Evolutionary conservation across 2,888 invertebrate species (phyloP).

Genomic region (Lumbricus terrestris): DNA sequence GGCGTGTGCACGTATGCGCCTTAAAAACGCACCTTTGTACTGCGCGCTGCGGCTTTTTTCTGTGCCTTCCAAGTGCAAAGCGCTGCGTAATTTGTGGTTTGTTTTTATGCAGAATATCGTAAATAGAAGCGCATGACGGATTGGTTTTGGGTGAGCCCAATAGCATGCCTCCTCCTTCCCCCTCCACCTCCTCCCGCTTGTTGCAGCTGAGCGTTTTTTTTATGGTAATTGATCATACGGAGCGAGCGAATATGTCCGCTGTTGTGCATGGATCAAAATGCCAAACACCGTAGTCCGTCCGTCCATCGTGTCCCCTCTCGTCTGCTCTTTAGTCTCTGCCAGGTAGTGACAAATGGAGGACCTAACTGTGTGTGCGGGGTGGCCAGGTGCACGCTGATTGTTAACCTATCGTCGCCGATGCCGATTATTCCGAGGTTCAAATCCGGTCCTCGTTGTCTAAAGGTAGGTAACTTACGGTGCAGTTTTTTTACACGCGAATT

Average conservation of each 20-base stretch:
- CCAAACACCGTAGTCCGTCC: neutral
- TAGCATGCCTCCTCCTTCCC: neutral
- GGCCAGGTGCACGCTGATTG: neutral
- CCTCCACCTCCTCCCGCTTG: neutral
- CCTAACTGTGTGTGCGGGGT: neutral
- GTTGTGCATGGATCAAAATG: neutral
- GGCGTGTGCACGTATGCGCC: neutral
- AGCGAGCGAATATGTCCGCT: neutral
- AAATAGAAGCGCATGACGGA: neutral
- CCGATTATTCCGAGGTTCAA: neutral
- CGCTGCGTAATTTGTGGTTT: neutral
- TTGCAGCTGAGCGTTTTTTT: neutral
- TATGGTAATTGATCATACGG: slow-evolving; percentile 3
- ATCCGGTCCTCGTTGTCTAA: neutral
- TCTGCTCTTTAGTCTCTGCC: neutral
- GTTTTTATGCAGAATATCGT: slow-evolving; percentile 3
- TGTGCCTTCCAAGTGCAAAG: neutral
- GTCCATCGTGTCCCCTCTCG: too few relatives aligned
- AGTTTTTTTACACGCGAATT: neutral
- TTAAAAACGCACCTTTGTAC: neutral
- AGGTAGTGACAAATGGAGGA: neutral
- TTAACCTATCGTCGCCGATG: neutral
- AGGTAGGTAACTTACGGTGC: neutral
- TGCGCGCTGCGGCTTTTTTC: neutral
- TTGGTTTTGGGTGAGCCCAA: neutral